These are phyloP conservation scores for Phylloscopus whistleri DNA, from an alignment of 2,113 vertebrate genomes.

Conservation along the genomic window DNA sequence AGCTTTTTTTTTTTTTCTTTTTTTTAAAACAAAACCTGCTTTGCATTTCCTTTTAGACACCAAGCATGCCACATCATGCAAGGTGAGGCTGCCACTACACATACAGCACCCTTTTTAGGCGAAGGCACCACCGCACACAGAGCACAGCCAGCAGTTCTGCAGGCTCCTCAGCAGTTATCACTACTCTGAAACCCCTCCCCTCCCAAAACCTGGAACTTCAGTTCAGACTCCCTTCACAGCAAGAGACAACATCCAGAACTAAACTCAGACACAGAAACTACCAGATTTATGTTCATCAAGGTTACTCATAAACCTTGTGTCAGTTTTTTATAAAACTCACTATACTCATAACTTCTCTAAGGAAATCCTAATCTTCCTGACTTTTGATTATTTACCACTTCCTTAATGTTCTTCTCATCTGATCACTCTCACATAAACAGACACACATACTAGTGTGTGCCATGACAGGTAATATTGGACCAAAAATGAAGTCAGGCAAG, in stretches of 20 bases:
- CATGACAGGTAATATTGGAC: neutral
- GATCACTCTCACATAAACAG: neutral
- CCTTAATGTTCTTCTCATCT: neutral
- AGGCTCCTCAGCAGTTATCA: neutral
- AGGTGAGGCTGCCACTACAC: neutral
- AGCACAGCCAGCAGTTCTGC: neutral
- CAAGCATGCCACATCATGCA: neutral
- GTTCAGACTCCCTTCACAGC: neutral
- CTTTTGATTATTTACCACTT: neutral
- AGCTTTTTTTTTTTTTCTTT: neutral
- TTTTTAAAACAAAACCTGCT: neutral
- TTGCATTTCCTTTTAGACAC: neutral
- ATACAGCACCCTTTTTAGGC: neutral
- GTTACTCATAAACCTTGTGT: neutral
- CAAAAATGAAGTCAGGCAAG: neutral
- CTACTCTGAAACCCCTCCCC: accelerated
- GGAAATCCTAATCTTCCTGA: neutral
- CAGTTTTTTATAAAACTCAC: neutral
- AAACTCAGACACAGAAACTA: neutral
- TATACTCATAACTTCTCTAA: neutral
- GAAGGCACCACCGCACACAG: neutral
- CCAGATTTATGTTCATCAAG: neutral
- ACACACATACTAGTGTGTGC: neutral
- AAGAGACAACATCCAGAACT: neutral
- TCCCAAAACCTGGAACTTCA: neutral